Base-by-base conservation (phyloP, 2,797 vertebrate species). In the Lacerta viridis region DNA sequence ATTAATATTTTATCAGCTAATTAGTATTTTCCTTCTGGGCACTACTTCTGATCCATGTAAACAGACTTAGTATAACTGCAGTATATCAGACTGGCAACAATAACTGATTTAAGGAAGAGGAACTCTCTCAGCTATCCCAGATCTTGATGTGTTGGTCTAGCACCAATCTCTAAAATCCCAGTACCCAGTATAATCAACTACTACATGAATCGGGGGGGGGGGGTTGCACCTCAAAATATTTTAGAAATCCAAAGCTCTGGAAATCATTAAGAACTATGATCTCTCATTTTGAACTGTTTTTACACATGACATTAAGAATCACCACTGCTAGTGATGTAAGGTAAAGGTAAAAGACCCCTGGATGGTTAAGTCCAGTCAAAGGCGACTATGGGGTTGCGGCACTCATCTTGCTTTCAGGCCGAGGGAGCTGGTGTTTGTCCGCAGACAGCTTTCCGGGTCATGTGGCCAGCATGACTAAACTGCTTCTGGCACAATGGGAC, bases 11-110 rank as follows among this genome's bases (percentile, higher is more conserved):
- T 50, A 68, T 68, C 66, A 80, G 72, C 13, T 3, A 72, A 72
- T 87, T 39, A n/a, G 1, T 87, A 93, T 78, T 89, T 75, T 41
- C 2, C 10, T 25, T 75, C 27, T 55, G 36, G 61, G 43, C 77
- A 43, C 13, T 27, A 17, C 27, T 84, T 75, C 25, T 71, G 41
- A 69, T 25, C 11, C 18, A 86, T 18, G 33, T 25, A 85, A 2
- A 43, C 5, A 25, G 43, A 41, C 59, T 85, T 61, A 5, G 36
- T 86, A 46, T 50, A 43, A 46, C 29, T 68, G 18, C 9, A 78
- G 41, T 15, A 33, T 33, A 29, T 27, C 50, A 39, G 25, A 55
- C 3, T 69, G 69, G n/a, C 41, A 76, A 43, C 11, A 27, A 85
- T 41, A 29, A 41, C 15, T 13, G 39, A 23, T 79, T 39, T 59